phyloP scores from a whole-genome alignment of 1,140 invertebrate genomes.

The Sycophila sp. region DNA sequence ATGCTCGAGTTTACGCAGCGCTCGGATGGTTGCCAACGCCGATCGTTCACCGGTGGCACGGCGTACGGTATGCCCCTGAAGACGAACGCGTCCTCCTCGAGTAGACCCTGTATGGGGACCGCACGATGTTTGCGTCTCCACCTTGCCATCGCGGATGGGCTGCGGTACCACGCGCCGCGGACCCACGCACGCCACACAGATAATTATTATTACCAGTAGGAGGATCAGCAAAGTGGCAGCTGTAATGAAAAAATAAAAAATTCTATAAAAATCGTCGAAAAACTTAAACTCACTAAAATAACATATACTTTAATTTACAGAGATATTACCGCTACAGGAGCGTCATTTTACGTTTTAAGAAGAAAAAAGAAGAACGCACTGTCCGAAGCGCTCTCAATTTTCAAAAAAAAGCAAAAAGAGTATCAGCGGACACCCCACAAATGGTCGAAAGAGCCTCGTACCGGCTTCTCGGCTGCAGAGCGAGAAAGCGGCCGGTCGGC shows the following conservation, averaged over 20 bases:
- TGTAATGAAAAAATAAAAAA: constrained; percentile 26
- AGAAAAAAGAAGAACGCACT: too few species aligned
- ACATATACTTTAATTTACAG: too few species aligned
- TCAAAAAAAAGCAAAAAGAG: too few species aligned
- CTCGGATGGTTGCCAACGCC: constrained; percentile 78
- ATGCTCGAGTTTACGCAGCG: constrained; percentile 72
- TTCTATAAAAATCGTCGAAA: too few species aligned
- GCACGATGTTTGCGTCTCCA: constrained; percentile 79
- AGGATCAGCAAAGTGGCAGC: constrained; percentile 69
- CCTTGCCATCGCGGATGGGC: constrained; percentile 73
- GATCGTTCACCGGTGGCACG: constrained; percentile 75
- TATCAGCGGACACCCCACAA: too few species aligned
- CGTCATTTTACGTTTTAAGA: too few species aligned
- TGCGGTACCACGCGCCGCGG: constrained; percentile 66
- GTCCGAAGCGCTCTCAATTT: too few species aligned
- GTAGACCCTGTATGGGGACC: constrained; percentile 80
- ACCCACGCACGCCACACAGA: constrained; percentile 69
- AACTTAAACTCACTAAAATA: too few species aligned
- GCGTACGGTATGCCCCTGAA: constrained; percentile 90
- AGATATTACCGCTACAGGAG: too few species aligned
- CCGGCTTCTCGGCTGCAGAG: too few species aligned
- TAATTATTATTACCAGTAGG: constrained; percentile 73
- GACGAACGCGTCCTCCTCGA: constrained; percentile 80
- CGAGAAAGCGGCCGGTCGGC: too few species aligned
- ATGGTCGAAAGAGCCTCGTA: too few species aligned